A percentile compares a stretch with the other conserved stretches of the same genome.
Evolutionary conservation across 2,888 invertebrate genomes (phyloP).

Genomic region (Ennomos fuscantarius): DNA sequence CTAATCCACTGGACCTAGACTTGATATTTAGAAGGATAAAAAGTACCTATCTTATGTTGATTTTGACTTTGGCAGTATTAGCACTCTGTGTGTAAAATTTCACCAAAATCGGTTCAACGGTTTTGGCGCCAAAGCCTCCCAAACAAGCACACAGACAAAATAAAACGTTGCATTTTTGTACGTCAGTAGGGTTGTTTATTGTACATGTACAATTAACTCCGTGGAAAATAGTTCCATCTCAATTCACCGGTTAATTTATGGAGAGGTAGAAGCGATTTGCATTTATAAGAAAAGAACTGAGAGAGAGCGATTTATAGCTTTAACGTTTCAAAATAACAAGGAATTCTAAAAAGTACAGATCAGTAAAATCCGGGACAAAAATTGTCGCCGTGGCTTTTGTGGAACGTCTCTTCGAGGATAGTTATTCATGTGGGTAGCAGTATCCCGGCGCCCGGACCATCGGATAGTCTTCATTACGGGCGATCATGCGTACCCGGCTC

Average conservation of each 20-base stretch:
- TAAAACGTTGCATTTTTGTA: no score
- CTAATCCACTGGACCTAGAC: no score
- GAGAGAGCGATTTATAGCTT: conserved; percentile 49
- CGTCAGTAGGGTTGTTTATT: no score
- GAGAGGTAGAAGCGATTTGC: conserved; percentile 45
- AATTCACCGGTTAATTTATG: conserved; percentile 45
- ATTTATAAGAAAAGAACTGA: conserved; percentile 43
- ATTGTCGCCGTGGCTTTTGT: conserved; percentile 69
- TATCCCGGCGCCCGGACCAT: conserved; percentile 39
- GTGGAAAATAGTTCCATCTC: conserved; percentile 43
- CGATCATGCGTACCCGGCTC: conserved; percentile 70
- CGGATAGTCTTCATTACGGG: conserved; percentile 73
- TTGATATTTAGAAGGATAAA: no score
- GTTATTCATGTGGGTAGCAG: conserved; percentile 71
- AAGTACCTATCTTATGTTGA: no score
- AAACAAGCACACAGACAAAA: no score
- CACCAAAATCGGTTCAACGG: no score
- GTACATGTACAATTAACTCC: conserved; percentile 47
- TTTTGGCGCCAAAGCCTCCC: no score
- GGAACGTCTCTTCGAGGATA: conserved; percentile 66
- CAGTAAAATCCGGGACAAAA: conserved; percentile 71
- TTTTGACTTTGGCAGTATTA: no score
- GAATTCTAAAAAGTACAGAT: conserved; percentile 56
- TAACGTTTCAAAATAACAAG: conserved; percentile 51
- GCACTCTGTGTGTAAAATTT: no score